Base-by-base conservation (phyloP, 2,113 vertebrate species). In the Platysteira castanea region DNA sequence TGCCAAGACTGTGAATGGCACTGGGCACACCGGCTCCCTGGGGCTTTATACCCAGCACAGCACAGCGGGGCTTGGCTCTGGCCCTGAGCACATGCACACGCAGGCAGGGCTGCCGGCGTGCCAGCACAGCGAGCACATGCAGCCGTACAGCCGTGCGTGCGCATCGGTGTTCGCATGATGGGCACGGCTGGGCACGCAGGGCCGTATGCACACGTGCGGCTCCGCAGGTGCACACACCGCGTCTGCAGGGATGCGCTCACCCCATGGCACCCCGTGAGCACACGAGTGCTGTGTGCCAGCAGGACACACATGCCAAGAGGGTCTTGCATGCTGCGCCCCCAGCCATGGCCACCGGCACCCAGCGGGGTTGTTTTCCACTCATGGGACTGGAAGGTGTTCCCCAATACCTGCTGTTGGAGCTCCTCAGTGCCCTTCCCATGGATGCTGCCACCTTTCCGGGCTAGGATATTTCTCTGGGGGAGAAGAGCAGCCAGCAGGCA, bases 191-290 rank as follows among this genome's bases (percentile, higher is more conserved):
- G 63, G 44, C 64, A 35, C 0, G 0, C 14, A 2, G 46, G 0
- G 0, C 10, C 6, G 5, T 16, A 28, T 1, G 1, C 5, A 2
- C 56, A 49, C 11, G 4, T 0, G 1, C 1, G 21, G 70, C 65
- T 53, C 54, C 0, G 0, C 42, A n/a, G 70, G 70, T 20, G 31
- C 31, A 2, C 9, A 0, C 1, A 0, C n/a, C 0, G 0, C 13
- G 24, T 31, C 47, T 3, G 13, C 19, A 4, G 61, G 46, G 64
- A 13, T 30, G 52, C 6, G 33, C 61, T 84, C 18, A 2, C 19
- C 41, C 30, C 19, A 0, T 1, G 24, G 50, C 59, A 13, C 11
- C 20, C 22, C 0, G 0, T 2, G 44, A 18, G 60, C 41, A 63
- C 37, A 17, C 0, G 0, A 1, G 7, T 0, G 1, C 37, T 53